Evolutionary conservation across 2,113 vertebrate genomes (phyloP).

Genomic region (Cacatua alba): DNA sequence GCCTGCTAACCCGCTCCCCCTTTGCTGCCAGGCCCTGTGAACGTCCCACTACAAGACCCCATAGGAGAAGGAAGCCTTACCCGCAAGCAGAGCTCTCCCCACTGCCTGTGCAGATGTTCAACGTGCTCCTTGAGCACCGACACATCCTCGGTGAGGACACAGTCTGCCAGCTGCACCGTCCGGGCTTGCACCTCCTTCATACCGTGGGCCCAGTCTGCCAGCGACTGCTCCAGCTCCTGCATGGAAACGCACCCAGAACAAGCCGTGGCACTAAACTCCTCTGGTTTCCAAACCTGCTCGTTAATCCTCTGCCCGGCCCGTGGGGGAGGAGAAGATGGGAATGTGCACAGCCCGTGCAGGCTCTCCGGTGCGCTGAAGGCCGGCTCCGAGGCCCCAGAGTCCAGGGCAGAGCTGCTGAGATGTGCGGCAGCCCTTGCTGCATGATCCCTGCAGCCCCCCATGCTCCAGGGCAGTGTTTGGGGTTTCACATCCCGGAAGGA

Average conservation of each 20-base stretch:
- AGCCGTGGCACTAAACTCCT: conserved; percentile 64
- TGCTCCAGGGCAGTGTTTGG: not conserved
- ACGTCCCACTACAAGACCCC: accelerated
- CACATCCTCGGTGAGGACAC: conserved; percentile 82
- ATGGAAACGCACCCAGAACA: conserved; percentile 75
- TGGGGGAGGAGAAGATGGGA: conserved; percentile 75
- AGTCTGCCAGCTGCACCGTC: conserved; percentile 83
- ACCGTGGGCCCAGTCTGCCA: conserved; percentile 83
- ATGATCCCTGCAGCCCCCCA: not conserved
- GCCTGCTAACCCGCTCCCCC: accelerated
- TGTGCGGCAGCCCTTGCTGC: not conserved
- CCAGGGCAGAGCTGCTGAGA: not conserved
- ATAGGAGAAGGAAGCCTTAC: conserved; percentile 49
- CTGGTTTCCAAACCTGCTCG: conserved; percentile 76
- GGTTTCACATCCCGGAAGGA: not conserved
- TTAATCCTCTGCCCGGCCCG: conserved; percentile 82
- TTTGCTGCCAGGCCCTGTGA: not conserved
- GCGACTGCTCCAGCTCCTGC: conserved; percentile 88
- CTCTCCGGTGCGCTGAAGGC: not conserved
- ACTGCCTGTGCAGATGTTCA: conserved; percentile 83
- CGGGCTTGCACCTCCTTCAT: conserved; percentile 82
- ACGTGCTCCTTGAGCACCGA: conserved; percentile 86
- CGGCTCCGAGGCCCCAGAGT: not conserved
- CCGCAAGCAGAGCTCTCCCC: conserved; percentile 80
- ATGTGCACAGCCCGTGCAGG: not conserved